phyloP scores from a whole-genome alignment of 2,113 vertebrate genomes.

The Pitta sordida region DNA sequence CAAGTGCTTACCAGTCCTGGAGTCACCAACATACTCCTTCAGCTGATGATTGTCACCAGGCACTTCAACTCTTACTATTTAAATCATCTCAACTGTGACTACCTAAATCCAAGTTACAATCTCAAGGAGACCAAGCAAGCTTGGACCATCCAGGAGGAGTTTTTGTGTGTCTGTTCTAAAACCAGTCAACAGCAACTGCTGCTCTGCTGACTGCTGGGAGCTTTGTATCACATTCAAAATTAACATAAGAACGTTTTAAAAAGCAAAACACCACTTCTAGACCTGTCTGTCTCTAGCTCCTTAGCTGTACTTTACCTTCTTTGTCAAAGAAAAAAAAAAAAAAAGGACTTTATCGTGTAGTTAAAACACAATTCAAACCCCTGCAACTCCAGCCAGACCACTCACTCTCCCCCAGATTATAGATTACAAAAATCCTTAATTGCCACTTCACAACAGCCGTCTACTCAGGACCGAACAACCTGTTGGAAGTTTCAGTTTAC shows the following conservation, averaged over 20 bases:
- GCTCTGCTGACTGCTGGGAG: background rate
- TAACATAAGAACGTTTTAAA: background rate
- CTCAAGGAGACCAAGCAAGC: background rate
- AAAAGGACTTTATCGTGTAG: accelerated
- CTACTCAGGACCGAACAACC: background rate
- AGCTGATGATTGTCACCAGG: background rate
- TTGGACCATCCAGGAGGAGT: background rate
- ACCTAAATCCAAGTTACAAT: background rate
- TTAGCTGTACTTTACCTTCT: background rate
- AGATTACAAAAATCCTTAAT: background rate
- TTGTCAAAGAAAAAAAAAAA: too few species aligned
- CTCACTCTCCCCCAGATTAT: too few species aligned
- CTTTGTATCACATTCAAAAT: background rate
- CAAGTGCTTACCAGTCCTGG: background rate
- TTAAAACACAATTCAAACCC: background rate
- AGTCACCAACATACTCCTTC: background rate
- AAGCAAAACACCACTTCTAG: background rate
- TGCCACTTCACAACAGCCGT: background rate
- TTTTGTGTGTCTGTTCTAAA: background rate
- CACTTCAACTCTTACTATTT: background rate
- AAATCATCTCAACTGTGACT: background rate
- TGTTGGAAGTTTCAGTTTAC: background rate
- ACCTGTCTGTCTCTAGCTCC: background rate
- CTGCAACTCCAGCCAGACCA: accelerated
- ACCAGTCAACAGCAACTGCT: background rate